Conservation (phyloP, 2,797 vertebrate species). For the Lycodopsis pacificus region DNA sequence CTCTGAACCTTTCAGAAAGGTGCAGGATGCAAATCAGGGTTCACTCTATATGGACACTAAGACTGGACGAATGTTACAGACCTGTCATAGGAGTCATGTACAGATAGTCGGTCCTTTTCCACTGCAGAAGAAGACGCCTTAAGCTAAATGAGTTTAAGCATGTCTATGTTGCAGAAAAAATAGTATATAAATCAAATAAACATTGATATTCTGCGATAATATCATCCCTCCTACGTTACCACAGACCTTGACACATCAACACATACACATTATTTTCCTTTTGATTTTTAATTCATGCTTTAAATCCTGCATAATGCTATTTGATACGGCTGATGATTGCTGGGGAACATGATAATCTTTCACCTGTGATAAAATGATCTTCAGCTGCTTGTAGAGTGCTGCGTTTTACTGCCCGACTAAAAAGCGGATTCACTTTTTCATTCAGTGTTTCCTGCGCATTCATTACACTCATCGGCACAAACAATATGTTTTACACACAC, state of each 20-base stretch:
- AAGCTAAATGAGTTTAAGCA: neutral
- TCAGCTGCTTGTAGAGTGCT: neutral
- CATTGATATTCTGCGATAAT: neutral
- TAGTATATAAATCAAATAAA: neutral
- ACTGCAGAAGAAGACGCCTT: neutral
- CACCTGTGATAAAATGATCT: neutral
- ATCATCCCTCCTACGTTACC: neutral
- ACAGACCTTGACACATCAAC: neutral
- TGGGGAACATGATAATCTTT: neutral
- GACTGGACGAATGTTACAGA: neutral
- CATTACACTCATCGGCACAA: neutral
- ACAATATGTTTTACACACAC: neutral
- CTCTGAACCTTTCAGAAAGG: no score
- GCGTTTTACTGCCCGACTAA: neutral
- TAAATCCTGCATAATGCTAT: neutral
- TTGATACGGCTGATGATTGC: neutral
- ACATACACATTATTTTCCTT: neutral
- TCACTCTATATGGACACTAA: no score
- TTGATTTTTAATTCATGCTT: neutral
- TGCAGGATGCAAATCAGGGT: no score
- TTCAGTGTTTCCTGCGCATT: neutral
- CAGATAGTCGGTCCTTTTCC: neutral
- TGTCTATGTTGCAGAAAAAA: no score
- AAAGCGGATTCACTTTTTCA: neutral
- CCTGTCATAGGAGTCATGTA: neutral